Conservation (phyloP, 2,797 vertebrate species). For the Sebastes flavidus region DNA sequence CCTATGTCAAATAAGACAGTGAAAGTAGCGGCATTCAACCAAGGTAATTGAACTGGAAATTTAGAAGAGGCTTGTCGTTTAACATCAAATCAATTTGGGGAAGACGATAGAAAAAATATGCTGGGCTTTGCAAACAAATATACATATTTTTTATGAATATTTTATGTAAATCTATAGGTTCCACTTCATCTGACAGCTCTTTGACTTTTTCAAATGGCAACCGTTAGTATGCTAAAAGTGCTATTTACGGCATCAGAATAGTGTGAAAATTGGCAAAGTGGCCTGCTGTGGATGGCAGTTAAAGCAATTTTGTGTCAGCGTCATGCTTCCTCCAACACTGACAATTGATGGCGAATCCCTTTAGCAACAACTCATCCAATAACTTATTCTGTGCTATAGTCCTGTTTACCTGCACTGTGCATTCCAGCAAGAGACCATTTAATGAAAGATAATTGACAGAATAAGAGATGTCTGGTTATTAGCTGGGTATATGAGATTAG, state of each 20-base stretch:
- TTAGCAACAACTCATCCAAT: conserved; percentile 25
- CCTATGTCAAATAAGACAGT: conserved; percentile 47
- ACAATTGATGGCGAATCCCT: conserved; percentile 16
- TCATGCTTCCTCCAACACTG: conserved; percentile 12
- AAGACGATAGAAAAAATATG: not conserved
- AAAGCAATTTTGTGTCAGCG: conserved; percentile 23
- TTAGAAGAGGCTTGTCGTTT: not conserved
- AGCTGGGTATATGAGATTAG: conserved; percentile 40
- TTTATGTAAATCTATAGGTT: not conserved
- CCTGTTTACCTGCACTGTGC: conserved; percentile 6
- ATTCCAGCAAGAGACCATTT: conserved; percentile 8
- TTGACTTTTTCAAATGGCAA: not conserved
- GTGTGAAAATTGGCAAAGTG: conserved; percentile 28
- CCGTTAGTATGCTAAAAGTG: conserved; percentile 26
- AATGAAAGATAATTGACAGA: conserved; percentile 37
- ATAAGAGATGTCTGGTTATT: conserved; percentile 32
- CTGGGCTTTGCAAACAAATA: conserved; percentile 2
- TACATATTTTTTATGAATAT: not conserved
- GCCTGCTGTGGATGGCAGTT: conserved; percentile 22
- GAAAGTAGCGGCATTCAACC: conserved; percentile 38
- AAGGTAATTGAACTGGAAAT: conserved; percentile 49
- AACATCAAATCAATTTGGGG: conserved; percentile 20
- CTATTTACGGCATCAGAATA: conserved; percentile 11
- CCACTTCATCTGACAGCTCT: not conserved
- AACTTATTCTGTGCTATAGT: conserved; percentile 7